Conservation (phyloP, 2,113 vertebrate species). For the Lasiurus cinereus region DNA sequence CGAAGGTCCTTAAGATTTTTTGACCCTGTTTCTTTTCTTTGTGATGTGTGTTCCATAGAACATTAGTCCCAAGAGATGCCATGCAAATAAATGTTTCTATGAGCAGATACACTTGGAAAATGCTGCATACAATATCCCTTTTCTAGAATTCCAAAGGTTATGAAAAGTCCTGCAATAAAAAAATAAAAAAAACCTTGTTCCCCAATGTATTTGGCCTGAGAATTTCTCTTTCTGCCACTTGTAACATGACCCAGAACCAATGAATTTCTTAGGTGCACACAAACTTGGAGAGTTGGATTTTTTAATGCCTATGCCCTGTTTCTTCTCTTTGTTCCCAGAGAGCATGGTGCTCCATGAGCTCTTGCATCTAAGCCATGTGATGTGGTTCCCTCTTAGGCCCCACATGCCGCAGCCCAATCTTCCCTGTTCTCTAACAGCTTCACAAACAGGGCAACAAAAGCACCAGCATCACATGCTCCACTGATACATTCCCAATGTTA, state of each 20-base stretch:
- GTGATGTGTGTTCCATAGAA: slow-evolving; percentile 1
- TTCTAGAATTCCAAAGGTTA: slow-evolving; percentile 48
- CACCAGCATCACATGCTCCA: background rate
- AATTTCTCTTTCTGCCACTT: slow-evolving; percentile 52
- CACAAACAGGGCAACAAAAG: background rate
- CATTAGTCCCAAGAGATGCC: slow-evolving; percentile 44
- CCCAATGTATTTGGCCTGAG: slow-evolving; percentile 41
- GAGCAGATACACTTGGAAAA: slow-evolving; percentile 46
- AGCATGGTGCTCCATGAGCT: background rate
- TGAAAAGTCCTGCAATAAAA: slow-evolving; percentile 46
- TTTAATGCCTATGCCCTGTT: background rate
- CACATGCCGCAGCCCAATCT: background rate
- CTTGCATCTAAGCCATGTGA: background rate
- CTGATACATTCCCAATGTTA: background rate
- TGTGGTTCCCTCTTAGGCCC: background rate
- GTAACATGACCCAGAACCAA: background rate
- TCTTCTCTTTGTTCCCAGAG: background rate
- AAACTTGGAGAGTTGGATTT: background rate
- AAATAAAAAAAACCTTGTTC: background rate
- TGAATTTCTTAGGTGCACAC: background rate
- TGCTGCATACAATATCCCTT: background rate
- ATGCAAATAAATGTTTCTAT: slow-evolving; percentile 45
- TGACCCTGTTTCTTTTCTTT: slow-evolving; percentile 37
- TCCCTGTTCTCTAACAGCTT: background rate
- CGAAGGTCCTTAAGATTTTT: slow-evolving; percentile 42